Conservation (phyloP, 1,140 invertebrate genomes). For the Drosophila littoralis region DNA sequence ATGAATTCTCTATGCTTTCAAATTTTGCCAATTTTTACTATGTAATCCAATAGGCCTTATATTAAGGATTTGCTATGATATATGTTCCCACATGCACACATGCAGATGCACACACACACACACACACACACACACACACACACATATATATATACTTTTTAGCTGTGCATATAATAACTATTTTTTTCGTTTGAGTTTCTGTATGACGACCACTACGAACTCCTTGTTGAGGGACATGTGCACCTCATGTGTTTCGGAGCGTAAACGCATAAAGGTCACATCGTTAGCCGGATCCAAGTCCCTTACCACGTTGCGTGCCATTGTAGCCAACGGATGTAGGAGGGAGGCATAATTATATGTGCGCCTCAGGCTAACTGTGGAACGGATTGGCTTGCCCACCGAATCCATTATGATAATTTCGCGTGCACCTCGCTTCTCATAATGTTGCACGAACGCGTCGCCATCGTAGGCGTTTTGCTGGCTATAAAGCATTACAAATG, state of each 20-base stretch:
- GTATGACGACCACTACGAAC: constrained; percentile 49
- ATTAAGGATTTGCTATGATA: too few species aligned
- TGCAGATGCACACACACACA: too few species aligned
- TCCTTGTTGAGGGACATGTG: constrained; percentile 50
- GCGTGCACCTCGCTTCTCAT: constrained; percentile 35
- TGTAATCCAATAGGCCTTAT: too few species aligned
- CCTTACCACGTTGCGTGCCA: constrained; percentile 89
- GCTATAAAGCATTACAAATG: neutral
- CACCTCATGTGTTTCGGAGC: constrained; percentile 94
- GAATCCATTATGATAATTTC: constrained; percentile 63
- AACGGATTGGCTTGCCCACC: constrained; percentile 40
- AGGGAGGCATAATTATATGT: constrained; percentile 16
- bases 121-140: constrained; percentile 3
- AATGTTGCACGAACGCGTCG: constrained; percentile 53
- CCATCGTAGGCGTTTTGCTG: constrained; percentile 39
- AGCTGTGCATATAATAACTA: neutral
- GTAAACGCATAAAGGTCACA: constrained; percentile 92
- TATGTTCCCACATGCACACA: too few species aligned
- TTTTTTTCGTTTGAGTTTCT: constrained; percentile 22
- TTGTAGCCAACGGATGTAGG: constrained; percentile 86
- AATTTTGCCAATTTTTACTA: neutral
- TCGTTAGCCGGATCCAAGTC: constrained; percentile 93
- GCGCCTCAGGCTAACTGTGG: constrained; percentile 47
- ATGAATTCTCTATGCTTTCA: neutral
- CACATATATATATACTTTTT: neutral